These are phyloP conservation scores for Cephus pygmeus DNA, from an alignment of 2,888 invertebrate genomes.

Conservation along the genomic window DNA sequence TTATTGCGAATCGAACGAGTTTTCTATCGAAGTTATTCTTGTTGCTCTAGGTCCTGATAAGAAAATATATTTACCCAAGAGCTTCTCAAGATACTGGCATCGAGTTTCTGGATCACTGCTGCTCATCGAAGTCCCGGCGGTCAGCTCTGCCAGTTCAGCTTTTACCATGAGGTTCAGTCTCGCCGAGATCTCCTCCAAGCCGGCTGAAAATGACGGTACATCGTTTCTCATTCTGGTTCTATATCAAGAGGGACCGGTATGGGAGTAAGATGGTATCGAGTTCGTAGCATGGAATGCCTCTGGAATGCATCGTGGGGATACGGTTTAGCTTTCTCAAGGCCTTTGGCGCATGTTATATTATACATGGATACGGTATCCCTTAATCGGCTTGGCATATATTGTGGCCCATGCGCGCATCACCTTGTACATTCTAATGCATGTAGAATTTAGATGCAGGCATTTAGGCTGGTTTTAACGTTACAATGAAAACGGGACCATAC, in stretches of 20 bases:
- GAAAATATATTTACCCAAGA: conserved; percentile 65
- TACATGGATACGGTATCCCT: not conserved
- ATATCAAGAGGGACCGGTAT: not conserved
- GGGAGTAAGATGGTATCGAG: not conserved
- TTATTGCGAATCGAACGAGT: not conserved
- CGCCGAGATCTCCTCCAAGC: conserved; percentile 78
- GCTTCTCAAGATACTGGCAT: conserved; percentile 71
- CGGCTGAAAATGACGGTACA: conserved; percentile 65
- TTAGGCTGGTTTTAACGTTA: not conserved
- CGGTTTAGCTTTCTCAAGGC: conserved; percentile 34
- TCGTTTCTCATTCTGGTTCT: not conserved
- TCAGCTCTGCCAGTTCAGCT: conserved; percentile 67
- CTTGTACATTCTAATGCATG: not conserved
- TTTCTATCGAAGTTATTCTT: not conserved
- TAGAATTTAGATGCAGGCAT: not conserved
- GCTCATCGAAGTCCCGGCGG: conserved; percentile 58
- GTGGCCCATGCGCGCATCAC: not conserved
- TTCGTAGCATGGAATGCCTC: conserved; percentile 26
- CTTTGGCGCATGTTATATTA: conserved; percentile 3
- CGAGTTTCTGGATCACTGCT: conserved; percentile 68
- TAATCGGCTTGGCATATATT: not conserved
- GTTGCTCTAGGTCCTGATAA: not conserved
- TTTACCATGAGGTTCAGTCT: conserved; percentile 76
- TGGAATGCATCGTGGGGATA: conserved; percentile 32
- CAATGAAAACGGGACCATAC: not conserved